Conservation (phyloP, 2,113 vertebrate genomes). For the Dendrocopos noguchii region DNA sequence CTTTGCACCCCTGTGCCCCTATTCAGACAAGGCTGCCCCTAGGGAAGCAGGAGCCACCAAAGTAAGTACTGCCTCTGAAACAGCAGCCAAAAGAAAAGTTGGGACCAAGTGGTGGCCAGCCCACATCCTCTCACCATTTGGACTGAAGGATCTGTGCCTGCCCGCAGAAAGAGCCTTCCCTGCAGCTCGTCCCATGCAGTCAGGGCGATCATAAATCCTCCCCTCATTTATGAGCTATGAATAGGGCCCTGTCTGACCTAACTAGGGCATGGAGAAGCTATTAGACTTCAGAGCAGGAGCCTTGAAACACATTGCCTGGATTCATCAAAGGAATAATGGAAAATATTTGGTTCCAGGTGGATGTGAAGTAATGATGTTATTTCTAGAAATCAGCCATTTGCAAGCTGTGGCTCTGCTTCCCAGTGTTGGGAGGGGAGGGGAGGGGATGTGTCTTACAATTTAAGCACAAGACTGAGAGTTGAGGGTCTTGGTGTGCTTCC, state of each 20-base stretch:
- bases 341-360: conserved; percentile 40
- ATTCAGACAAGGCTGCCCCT: background rate
- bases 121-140: conserved; percentile 34
- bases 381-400: conserved; percentile 46
- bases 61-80: background rate
- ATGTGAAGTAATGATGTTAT: conserved; percentile 40
- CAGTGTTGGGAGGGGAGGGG: background rate
- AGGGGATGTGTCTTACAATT: background rate
- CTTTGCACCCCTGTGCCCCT: accelerated
- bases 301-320: conserved; percentile 50
- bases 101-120: background rate
- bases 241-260: conserved; percentile 69
- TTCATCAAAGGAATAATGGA: conserved; percentile 66
- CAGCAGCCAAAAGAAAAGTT: conserved; percentile 31
- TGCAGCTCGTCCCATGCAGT: conserved; percentile 46
- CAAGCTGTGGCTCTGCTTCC: background rate
- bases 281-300: conserved; percentile 59
- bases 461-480: background rate
- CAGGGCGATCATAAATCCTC: conserved; percentile 52
- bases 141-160: background rate
- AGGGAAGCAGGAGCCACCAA: background rate
- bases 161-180: conserved; percentile 41
- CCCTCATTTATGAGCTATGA: conserved; percentile 48
- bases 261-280: conserved; percentile 64
- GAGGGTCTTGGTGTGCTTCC: background rate